These are phyloP conservation scores for Trichogramma pretiosum DNA, from an alignment of 1,140 invertebrate species.

Conservation along the genomic window DNA sequence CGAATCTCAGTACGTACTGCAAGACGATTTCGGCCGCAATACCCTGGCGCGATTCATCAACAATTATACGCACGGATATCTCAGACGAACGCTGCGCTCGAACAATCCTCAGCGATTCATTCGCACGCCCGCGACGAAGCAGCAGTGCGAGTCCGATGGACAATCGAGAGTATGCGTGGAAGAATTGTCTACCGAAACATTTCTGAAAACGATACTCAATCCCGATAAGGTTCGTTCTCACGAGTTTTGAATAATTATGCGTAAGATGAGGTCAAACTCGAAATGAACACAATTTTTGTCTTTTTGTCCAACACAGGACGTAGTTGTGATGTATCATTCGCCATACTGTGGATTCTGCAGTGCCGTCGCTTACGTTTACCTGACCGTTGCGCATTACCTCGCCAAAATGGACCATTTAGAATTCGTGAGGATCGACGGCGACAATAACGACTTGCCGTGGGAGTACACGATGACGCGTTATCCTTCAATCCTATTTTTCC, in stretches of 20 bases:
- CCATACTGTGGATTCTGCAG: constrained; percentile 67
- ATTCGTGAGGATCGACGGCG: constrained; percentile 68
- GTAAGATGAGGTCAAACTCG: too few species aligned
- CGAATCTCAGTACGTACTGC: constrained; percentile 59
- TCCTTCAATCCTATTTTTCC: constrained; percentile 68
- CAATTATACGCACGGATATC: constrained; percentile 52
- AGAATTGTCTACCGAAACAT: constrained; percentile 51
- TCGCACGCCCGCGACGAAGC: constrained; percentile 24
- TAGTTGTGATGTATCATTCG: constrained; percentile 61
- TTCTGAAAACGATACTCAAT: constrained; percentile 44
- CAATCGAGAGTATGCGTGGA: constrained; percentile 40
- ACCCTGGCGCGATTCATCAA: constrained; percentile 55
- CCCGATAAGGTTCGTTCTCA: constrained; percentile 30
- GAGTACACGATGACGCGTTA: constrained; percentile 65
- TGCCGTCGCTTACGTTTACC: constrained; percentile 54
- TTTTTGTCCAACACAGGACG: constrained; percentile 46
- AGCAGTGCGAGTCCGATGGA: constrained; percentile 22
- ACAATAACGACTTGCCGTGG: constrained; percentile 73
- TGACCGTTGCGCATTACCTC: constrained; percentile 58
- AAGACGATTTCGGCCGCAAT: constrained; percentile 48
- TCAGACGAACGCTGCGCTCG: constrained; percentile 48
- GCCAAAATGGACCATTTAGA: constrained; percentile 45
- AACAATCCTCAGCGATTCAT: constrained; percentile 26
- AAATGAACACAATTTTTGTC: too few species aligned
- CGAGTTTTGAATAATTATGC: too few species aligned